phyloP scores from a whole-genome alignment of 2,113 vertebrate genomes.

The Eubucco bourcierii region DNA sequence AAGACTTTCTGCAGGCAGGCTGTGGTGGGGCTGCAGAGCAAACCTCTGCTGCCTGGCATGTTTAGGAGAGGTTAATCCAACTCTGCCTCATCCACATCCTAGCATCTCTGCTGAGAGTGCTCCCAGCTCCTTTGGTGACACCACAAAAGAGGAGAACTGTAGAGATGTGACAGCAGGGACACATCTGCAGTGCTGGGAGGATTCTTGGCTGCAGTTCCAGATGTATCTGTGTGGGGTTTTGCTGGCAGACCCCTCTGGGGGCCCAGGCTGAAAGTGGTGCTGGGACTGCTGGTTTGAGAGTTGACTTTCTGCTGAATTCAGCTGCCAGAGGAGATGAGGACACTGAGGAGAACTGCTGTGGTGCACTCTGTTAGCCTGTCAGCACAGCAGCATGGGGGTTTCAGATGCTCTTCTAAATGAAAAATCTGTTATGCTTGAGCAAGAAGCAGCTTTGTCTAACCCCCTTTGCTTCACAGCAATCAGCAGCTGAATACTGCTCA shows the following conservation, averaged over 20 bases:
- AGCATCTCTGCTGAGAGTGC: neutral
- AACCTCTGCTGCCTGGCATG: neutral
- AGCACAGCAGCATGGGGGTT: neutral
- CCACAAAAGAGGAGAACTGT: neutral
- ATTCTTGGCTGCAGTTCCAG: neutral
- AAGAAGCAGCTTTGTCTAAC: neutral
- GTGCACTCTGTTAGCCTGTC: neutral
- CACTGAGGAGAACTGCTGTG: neutral
- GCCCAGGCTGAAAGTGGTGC: neutral
- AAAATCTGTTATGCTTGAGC: neutral
- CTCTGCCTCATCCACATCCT: neutral
- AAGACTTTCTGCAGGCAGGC: neutral
- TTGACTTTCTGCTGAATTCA: neutral
- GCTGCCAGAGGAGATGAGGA: neutral
- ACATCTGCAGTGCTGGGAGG: accelerated
- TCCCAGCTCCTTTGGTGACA: neutral
- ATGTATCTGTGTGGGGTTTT: neutral
- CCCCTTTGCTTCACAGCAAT: neutral
- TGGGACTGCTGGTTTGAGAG: neutral
- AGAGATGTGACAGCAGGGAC: neutral
- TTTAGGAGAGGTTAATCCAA: neutral
- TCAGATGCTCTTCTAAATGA: slow-evolving; percentile 12
- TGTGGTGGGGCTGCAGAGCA: neutral
- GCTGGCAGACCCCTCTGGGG: neutral
- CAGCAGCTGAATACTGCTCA: neutral